Conservation (phyloP, 2,797 vertebrate species). For the Carapus acus region DNA sequence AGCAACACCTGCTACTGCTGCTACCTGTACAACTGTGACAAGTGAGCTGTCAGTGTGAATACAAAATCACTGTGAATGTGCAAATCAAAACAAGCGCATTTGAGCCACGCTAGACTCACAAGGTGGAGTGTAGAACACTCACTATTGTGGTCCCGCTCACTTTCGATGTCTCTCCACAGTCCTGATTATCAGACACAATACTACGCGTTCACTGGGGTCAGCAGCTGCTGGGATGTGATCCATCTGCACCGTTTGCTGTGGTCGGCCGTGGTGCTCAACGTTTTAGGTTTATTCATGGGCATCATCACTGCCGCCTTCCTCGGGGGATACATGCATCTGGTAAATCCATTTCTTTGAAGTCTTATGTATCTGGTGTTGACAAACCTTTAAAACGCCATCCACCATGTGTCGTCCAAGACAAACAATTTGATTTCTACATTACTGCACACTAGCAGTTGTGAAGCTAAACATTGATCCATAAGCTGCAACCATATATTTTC, state of each 20-base stretch:
- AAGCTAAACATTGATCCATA: too few relatives aligned
- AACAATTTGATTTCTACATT: too few relatives aligned
- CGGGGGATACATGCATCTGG: conserved; percentile 88
- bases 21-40: conserved; percentile 86
- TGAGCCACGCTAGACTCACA: background rate
- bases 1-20: conserved; percentile 97
- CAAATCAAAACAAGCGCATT: too few relatives aligned
- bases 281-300: conserved; percentile 82
- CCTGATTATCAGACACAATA: conserved; percentile 72
- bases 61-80: background rate
- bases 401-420: too few relatives aligned
- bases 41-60: conserved; percentile 58
- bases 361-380: too few relatives aligned
- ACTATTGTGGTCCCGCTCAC: conserved; percentile 3
- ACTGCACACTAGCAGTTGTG: too few relatives aligned
- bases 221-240: conserved; percentile 82
- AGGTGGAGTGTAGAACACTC: background rate
- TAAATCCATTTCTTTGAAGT: conserved; percentile 40
- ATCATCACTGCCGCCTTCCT: conserved; percentile 86
- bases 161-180: conserved; percentile 58
- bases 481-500: too few relatives aligned
- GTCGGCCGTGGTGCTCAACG: conserved; percentile 83
- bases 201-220: conserved; percentile 82
- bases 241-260: conserved; percentile 88
- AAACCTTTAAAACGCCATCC: too few relatives aligned